A percentile compares a stretch with the other conserved stretches of the same genome.
Evolutionary conservation across 2,888 invertebrate species (phyloP).

Genomic region (Subacronicta megacephala): DNA sequence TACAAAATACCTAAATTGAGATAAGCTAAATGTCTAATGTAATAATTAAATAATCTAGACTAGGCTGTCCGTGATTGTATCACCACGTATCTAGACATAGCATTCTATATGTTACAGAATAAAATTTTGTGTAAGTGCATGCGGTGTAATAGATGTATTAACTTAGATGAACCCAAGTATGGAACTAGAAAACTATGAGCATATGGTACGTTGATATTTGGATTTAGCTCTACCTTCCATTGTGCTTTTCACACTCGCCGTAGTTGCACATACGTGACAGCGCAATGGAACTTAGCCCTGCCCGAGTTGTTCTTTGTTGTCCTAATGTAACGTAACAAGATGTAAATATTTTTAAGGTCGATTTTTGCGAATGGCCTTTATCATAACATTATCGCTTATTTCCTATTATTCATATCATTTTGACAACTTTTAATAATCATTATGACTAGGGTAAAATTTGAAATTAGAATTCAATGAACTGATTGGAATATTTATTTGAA

Average conservation of each 20-base stretch:
- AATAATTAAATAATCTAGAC: conserved; percentile 28
- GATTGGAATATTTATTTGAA: conserved; percentile 58
- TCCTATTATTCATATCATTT: conserved; percentile 48
- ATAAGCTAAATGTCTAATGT: conserved; percentile 40
- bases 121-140: conserved; percentile 34
- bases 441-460: conserved; percentile 44
- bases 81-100: conserved; percentile 29
- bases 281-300: conserved; percentile 5
- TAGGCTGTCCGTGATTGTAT: conserved; percentile 37
- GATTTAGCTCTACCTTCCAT: conserved; percentile 11
- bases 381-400: conserved; percentile 38
- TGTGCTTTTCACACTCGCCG: neutral
- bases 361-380: conserved; percentile 39
- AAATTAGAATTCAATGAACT: conserved; percentile 51
- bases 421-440: conserved; percentile 38
- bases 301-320: conserved; percentile 16
- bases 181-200: conserved; percentile 17
- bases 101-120: conserved; percentile 27
- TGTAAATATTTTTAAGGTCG: conserved; percentile 49
- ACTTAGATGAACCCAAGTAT: conserved; percentile 20
- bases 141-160: conserved; percentile 25
- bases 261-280: conserved; percentile 4
- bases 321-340: conserved; percentile 20
- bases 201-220: conserved; percentile 15
- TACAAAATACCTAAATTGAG: conserved; percentile 42